Percentiles rank a stretch among this genome's conserved stretches.
phyloP scores from a whole-genome alignment of 2,888 invertebrate species.

The Arrhopalites spinosus region DNA sequence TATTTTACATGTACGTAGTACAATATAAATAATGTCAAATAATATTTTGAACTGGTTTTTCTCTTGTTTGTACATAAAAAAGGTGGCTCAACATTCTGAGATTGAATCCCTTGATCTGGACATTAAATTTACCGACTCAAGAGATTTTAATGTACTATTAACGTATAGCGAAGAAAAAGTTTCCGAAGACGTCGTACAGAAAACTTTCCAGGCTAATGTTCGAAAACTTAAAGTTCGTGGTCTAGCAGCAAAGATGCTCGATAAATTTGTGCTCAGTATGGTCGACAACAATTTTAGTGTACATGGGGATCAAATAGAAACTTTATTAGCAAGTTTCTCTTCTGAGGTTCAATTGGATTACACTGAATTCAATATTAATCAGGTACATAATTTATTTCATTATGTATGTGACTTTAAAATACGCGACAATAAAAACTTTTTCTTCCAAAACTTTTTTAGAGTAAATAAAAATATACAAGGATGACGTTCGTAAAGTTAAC shows the following conservation, averaged over 20 bases:
- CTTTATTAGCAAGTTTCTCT: conserved; percentile 19
- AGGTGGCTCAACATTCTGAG: conserved; percentile 38
- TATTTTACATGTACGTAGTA: neutral
- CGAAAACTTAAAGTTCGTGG: conserved; percentile 41
- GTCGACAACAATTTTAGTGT: conserved; percentile 14
- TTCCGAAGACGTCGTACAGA: conserved; percentile 23
- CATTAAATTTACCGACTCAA: conserved; percentile 39
- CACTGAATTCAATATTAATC: conserved; percentile 26
- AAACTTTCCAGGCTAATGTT: conserved; percentile 39
- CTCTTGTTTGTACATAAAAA: neutral
- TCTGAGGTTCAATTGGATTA: conserved; percentile 28
- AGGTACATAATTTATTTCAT: conserved; percentile 15
- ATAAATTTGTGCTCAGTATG: conserved; percentile 34
- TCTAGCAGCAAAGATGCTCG: conserved; percentile 30
- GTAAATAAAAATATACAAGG: no score
- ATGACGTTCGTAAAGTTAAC: no score
- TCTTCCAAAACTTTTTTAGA: no score
- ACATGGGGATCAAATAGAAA: conserved; percentile 21
- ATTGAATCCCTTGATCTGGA: conserved; percentile 23
- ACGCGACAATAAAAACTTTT: no score
- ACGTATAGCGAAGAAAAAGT: conserved; percentile 35
- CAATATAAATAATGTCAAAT: neutral
- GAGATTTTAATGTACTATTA: conserved; percentile 48
- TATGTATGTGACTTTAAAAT: no score
- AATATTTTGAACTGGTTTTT: no score